phyloP scores from a whole-genome alignment of 2,888 invertebrate genomes.

The Ceriagrion tenellum region DNA sequence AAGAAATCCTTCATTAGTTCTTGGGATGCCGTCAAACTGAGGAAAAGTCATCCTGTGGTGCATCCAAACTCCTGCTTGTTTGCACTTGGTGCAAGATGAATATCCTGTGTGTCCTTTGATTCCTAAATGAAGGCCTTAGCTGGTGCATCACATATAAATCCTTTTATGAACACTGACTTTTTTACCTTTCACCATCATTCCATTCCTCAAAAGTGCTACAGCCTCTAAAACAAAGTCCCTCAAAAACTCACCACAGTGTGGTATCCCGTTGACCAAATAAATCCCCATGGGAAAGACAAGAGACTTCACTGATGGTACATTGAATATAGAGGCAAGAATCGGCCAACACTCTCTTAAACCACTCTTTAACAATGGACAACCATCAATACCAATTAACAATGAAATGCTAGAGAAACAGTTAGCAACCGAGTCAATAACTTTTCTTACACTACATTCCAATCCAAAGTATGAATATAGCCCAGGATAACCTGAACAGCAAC shows the following conservation, averaged over 20 bases:
- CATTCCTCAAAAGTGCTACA: neutral
- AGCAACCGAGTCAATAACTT: neutral
- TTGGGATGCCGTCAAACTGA: neutral
- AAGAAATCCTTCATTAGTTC: neutral
- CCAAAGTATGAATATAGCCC: conserved; percentile 20
- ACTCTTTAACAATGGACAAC: conserved; percentile 42
- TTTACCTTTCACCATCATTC: conserved; percentile 44
- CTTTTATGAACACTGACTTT: conserved; percentile 48
- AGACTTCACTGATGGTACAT: conserved; percentile 34
- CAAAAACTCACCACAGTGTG: neutral
- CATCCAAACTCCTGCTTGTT: conserved; percentile 51
- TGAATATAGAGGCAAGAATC: conserved; percentile 1
- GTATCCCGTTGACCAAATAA: neutral
- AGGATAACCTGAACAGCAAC: neutral
- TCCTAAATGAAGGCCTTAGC: conserved; percentile 69
- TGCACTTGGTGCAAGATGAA: conserved; percentile 69
- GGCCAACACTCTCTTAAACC: conserved; percentile 35
- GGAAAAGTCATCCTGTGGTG: conserved; percentile 42
- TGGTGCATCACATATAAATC: conserved; percentile 69
- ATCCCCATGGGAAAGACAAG: conserved; percentile 34
- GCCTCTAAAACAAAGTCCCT: neutral
- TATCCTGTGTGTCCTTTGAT: conserved; percentile 68
- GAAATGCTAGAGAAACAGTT: neutral
- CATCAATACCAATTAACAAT: conserved; percentile 44
- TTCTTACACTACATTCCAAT: neutral